Conservation (phyloP, 2,888 invertebrate genomes). For the Lasioglossum lativentre region DNA sequence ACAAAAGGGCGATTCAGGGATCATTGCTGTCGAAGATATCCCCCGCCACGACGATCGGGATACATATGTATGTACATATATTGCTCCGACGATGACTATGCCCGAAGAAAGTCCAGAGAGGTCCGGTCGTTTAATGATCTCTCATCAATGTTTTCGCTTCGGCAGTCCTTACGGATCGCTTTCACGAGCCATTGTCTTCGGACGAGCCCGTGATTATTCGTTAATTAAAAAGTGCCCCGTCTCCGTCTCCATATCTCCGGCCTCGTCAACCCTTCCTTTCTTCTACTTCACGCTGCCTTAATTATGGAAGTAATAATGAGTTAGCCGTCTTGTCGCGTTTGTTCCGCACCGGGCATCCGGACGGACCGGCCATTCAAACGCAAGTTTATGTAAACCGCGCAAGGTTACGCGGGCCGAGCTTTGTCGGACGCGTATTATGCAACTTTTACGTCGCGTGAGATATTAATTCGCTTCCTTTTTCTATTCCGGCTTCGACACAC, state of each 20-base stretch:
- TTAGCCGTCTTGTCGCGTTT: slow-evolving; percentile 29
- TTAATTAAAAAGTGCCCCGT: slow-evolving; percentile 59
- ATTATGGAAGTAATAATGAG: slow-evolving; percentile 58
- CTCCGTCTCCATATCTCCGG: neutral
- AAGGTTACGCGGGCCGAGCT: slow-evolving; percentile 57
- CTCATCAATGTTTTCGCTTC: slow-evolving; percentile 57
- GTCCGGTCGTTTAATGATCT: slow-evolving; percentile 55
- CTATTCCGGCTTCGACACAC: slow-evolving; percentile 19
- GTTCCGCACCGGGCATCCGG: slow-evolving; percentile 7
- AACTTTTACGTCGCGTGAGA: slow-evolving; percentile 48
- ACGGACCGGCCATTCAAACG: slow-evolving; percentile 32
- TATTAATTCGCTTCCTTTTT: slow-evolving; percentile 34
- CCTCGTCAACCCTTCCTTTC: neutral
- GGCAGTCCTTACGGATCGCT: slow-evolving; percentile 53
- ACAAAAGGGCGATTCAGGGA: slow-evolving; percentile 40
- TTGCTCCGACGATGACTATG: slow-evolving; percentile 43
- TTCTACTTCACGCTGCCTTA: slow-evolving; percentile 30
- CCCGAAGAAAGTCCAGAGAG: slow-evolving; percentile 57
- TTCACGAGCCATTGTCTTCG: slow-evolving; percentile 68
- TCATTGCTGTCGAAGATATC: slow-evolving; percentile 18
- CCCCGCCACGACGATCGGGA: slow-evolving; percentile 30
- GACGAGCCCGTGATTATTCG: slow-evolving; percentile 56
- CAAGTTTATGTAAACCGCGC: slow-evolving; percentile 55
- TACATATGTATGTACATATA: too few species aligned
- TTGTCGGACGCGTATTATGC: slow-evolving; percentile 40